Conservation (phyloP, 2,888 invertebrate genomes). For the Melanophora roralis region DNA sequence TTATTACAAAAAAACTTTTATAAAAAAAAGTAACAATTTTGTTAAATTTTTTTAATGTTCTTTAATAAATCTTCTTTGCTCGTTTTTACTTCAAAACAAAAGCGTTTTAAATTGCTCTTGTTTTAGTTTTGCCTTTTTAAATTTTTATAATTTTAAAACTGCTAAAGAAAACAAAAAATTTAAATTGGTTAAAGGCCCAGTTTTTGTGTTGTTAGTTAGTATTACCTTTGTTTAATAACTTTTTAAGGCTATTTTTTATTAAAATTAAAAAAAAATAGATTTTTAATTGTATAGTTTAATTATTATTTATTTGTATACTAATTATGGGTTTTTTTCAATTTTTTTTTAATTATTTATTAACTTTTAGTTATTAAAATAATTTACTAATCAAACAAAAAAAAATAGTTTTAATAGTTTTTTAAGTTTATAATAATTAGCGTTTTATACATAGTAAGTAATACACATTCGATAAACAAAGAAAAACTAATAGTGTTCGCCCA, state of each 20-base stretch:
- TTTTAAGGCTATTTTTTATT: background rate
- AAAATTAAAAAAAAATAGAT: background rate
- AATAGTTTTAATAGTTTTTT: background rate
- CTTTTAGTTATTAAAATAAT: background rate
- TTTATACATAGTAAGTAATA: no score
- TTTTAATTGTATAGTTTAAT: background rate
- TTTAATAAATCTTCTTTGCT: background rate
- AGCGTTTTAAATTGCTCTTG: background rate
- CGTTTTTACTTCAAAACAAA: background rate
- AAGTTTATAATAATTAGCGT: background rate
- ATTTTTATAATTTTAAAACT: background rate
- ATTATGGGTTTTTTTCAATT: background rate
- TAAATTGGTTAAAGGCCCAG: conserved; percentile 19
- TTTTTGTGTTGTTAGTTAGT: conserved; percentile 1
- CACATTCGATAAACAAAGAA: no score
- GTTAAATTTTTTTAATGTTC: no score
- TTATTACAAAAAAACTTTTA: conserved; percentile 26
- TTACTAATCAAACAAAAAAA: conserved; percentile 10
- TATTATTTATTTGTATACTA: background rate
- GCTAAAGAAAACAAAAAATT: background rate
- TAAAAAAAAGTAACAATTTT: background rate
- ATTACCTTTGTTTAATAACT: background rate
- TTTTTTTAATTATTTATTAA: background rate
- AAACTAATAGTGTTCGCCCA: no score
- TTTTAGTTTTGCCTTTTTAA: background rate